A percentile compares a stretch with the other conserved stretches of the same genome.
phyloP scores from a whole-genome alignment of 30 jellyfish, hydroid and myxozoan species.

The Cassiopea andromeda region DNA sequence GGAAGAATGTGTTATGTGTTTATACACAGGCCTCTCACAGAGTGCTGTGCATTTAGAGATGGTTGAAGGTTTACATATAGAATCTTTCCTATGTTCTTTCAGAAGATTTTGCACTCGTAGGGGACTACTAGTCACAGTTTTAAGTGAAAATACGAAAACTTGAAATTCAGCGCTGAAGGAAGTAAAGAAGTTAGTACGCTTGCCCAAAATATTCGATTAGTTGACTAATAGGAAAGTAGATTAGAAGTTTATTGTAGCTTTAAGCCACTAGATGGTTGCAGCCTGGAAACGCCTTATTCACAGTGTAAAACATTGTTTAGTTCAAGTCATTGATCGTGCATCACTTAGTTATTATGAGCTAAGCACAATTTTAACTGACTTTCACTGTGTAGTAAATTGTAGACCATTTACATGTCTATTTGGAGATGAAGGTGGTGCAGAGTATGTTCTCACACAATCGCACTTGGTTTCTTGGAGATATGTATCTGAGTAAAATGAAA shows the following conservation, averaged over 20 bases:
- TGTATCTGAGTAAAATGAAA: too few species aligned
- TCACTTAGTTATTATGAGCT: too few species aligned
- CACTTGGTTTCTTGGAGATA: too few species aligned
- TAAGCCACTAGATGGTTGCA: conserved; percentile 33
- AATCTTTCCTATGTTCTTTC: conserved; percentile 46
- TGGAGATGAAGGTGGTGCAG: too few species aligned
- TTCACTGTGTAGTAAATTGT: too few species aligned
- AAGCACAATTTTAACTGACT: too few species aligned
- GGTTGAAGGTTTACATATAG: conserved; percentile 44
- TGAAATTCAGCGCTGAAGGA: conserved; percentile 25
- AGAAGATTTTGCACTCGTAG: conserved; percentile 47
- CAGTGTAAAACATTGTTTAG: conserved; percentile 32
- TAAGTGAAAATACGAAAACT: conserved; percentile 56
- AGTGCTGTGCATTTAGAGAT: conserved; percentile 56
- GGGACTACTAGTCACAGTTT: conserved; percentile 46
- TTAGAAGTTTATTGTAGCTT: conserved; percentile 17
- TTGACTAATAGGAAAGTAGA: neutral
- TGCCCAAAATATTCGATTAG: conserved; percentile 28
- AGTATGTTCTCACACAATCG: too few species aligned
- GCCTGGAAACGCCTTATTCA: conserved; percentile 40
- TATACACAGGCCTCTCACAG: conserved; percentile 38
- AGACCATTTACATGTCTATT: too few species aligned
- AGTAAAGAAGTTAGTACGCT: neutral
- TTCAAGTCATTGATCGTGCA: conserved; percentile 16
- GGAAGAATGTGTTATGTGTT: conserved; percentile 9